Base-by-base conservation (phyloP, 2,113 vertebrate genomes). In the Lepus timidus region DNA sequence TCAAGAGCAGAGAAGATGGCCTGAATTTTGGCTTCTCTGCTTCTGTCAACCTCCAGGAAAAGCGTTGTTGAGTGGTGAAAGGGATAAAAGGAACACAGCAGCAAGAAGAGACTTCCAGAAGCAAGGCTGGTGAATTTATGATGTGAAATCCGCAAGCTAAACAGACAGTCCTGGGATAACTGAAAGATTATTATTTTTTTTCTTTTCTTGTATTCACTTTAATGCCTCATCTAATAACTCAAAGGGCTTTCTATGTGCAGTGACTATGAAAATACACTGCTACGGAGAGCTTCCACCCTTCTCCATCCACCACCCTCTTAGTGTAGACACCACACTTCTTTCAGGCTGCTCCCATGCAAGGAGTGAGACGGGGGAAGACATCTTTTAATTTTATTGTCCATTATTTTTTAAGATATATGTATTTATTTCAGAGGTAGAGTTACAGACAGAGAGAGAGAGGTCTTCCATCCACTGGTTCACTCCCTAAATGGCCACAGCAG, bases 101-200 rank as follows among this genome's bases (percentile, higher is more conserved):
- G 67, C 68, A 85, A 85, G 62, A 70, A 49, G 36, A 93, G 25
- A 71, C 62, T 85, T 82, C 52, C 51, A 75, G 73, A 83, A 92
- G 17, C n/a, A 90, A 58, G 49, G 36, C 33, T 52, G 62, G 51
- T 80, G 33, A 67, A 10, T 95, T 91, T 27, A 23, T 61, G 31
- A 61, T 36, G 29, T 89, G 49, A 85, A 76, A 65, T 17, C 9
- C 29, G 58, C 39, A 91, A 22, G 39, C 25, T 25, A 64, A 52
- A 25, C 12, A 83, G 79, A 83, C 2, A 74, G 83, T 65, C 36
- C 55, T 52, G 80, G 22, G 33, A 73, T 75, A 90, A 52, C 29
- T 27, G 58, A 90, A 84, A 71, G 33, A 33, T 52, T 11, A 31
- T 9, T 39, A 39, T 79, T 61, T 9, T 39, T 39, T 51, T 79